Base-by-base conservation (phyloP, 2,888 invertebrate genomes). In the Scrobipalpa costella region DNA sequence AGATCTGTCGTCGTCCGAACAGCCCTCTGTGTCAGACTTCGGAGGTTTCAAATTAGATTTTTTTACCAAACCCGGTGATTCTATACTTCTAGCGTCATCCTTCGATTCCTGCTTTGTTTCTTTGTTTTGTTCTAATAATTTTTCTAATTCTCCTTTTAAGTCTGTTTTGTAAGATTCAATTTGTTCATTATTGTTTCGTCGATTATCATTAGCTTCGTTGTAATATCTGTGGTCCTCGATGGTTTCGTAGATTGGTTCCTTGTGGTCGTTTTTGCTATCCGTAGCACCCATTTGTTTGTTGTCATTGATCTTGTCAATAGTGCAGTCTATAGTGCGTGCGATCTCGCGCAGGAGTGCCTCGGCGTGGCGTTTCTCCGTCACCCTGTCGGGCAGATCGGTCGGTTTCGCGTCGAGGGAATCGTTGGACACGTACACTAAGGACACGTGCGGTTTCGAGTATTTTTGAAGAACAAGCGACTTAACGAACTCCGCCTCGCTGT, bases 31-130 rank as follows among this genome's bases (percentile, higher is more conserved):
- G 44, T 90, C 91, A 0, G 87, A 85, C 62, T 79, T 85, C 0
- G 91, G 91, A 17, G 78, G 83, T 68, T 91, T 91, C 47, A 91
- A 74, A 66, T 88, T 90, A 0, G 90, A 90, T 73, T 91, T 90
- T 64, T 85, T 89, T 5, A 74, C 76, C 15, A 76, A 72, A 1
- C 79, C 75, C 0, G 82, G 84, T 1, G 87, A 84, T 61, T 85
- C 85, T 13, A 69, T 61, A 13, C 69, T 75, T 9, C 78, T 79
- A 8, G 66, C 66, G 6, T 70, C 71, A 15, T 63, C 57, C 64
- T 67, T 71, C 13, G 64, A 68, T 57, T 55, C 69, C n/a, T 66
- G 65, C 59, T 62, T 68, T 63, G 50, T 63, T 15, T 69, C 66
- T 0, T 72, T 67, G 15, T 69, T 70, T 34, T 75, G 69, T 21